These are phyloP conservation scores for Isotomurus palustris DNA, from an alignment of 2,888 invertebrate species.

Conservation along the genomic window DNA sequence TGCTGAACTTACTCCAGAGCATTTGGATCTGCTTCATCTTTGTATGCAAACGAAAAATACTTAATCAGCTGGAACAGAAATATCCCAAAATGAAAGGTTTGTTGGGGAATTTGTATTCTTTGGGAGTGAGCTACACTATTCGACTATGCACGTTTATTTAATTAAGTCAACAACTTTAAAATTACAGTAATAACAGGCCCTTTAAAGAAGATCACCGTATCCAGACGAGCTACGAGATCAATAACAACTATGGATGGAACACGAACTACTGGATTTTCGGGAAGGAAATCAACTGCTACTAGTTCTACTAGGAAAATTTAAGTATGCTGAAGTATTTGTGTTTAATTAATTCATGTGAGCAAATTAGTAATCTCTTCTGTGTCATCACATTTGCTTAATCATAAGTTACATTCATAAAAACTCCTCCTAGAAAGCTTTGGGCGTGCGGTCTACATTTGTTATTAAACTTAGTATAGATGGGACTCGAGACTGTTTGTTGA, in stretches of 20 bases:
- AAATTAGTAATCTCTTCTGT: neutral
- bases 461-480: neutral
- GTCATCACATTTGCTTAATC: too few relatives aligned
- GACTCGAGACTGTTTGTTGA: too few relatives aligned
- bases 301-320: neutral
- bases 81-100: slow-evolving; percentile 37
- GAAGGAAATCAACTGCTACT: neutral
- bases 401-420: too few relatives aligned
- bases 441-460: too few relatives aligned
- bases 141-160: neutral
- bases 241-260: slow-evolving; percentile 1
- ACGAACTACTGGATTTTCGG: slow-evolving; percentile 4
- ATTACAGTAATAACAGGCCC: slow-evolving; percentile 7
- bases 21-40: slow-evolving; percentile 42
- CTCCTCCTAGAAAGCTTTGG: too few relatives aligned
- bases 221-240: neutral
- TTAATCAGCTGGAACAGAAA: slow-evolving; percentile 37
- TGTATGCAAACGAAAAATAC: slow-evolving; percentile 43
- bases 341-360: neutral
- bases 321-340: neutral
- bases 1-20: slow-evolving; percentile 39
- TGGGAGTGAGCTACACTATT: too few relatives aligned
- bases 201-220: neutral
- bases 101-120: too few relatives aligned
- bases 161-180: neutral